phyloP scores from a whole-genome alignment of 2,888 invertebrate genomes.

The Phanerotoma sp. region DNA sequence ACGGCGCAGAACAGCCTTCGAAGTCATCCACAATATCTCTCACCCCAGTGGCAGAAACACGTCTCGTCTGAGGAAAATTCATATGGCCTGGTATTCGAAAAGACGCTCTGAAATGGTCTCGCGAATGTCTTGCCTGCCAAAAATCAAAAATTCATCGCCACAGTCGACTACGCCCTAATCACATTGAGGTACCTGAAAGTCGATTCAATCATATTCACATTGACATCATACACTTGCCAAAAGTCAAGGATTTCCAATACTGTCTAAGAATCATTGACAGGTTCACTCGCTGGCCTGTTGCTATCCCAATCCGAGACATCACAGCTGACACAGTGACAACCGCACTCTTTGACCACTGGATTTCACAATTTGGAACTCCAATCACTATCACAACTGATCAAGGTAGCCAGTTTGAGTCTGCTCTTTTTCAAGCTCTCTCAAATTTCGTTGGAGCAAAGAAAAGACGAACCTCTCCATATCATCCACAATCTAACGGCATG shows the following conservation, averaged over 20 bases:
- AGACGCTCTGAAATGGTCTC: conserved; percentile 40
- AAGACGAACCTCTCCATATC: conserved; percentile 40
- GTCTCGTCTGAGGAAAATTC: conserved; percentile 33
- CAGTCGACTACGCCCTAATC: conserved; percentile 15
- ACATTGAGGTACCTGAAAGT: conserved; percentile 5
- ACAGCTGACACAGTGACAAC: conserved; percentile 35
- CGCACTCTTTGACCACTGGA: conserved; percentile 38
- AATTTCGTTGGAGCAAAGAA: conserved; percentile 26
- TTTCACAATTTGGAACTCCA: conserved; percentile 43
- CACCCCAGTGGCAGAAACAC: conserved; percentile 34
- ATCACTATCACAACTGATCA: conserved; percentile 41
- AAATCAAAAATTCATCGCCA: conserved; percentile 41
- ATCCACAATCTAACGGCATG: conserved; percentile 51
- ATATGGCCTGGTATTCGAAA: conserved; percentile 39
- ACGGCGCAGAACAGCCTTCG: conserved; percentile 26
- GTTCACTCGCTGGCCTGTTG: conserved; percentile 42
- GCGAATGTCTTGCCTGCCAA: conserved; percentile 44
- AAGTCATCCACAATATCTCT: conserved; percentile 23
- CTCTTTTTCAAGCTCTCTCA: conserved; percentile 30
- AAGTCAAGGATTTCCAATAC: conserved; percentile 37
- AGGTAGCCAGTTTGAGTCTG: conserved; percentile 38
- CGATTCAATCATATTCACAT: conserved; percentile 21
- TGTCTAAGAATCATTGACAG: conserved; percentile 44
- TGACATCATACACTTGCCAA: conserved; percentile 20
- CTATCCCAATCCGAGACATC: conserved; percentile 40